Evolutionary conservation across 2,888 invertebrate species (phyloP), one percentile per base, ranked within the genome.

Genomic region (Agrilus biguttatus): DNA sequence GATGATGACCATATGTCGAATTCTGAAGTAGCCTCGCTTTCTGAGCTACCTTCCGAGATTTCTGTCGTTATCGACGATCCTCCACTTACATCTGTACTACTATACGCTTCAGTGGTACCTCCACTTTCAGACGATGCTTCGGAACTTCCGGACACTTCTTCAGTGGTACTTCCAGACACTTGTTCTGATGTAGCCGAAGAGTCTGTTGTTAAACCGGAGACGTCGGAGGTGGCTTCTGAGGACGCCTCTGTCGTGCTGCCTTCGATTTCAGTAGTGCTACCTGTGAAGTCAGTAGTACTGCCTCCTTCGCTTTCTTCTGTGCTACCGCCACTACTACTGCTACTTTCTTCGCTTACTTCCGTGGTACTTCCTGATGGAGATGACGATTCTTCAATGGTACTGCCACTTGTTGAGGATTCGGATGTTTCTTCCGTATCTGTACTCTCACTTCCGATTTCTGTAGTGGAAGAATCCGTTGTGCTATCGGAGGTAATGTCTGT

Each of bases 1-100:
- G 61, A 59, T 36, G 58, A 54, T 7, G 55, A 49, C 62, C 61
- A 59, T 41, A 59, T 55, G 34, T 57, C 58, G 40, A 40, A 45
- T 44, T 51, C 45, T 19, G 33, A 33, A 39, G 51, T 41, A 8
- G 37, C 37, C 19, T 48, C 49, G 39, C 41, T 40, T 41, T 47
- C 47, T 38, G 44, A 47, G 33, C 47, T 21, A n/a, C 39, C 28
- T 36, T 41, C 46, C 13, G 47, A 46, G 7, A 36, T 14, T 17
- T 42, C 43, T 10, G 46, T 41, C 21, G 36, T 12, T 28, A 19
- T 39, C 10, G 39, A 23, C 8, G 39, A 36, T 28, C 19, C 39
- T 39, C 7, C 34, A 43, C 13, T 8, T 39, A 17, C 43, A 21
- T 23, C 32, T 19, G 28, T 39, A 10, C 14, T 34, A 5, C 10